Percentiles rank a stretch among this genome's conserved stretches.
Evolutionary conservation across 53 echinoderm and acorn worm species (phyloP).

Genomic region (Glandiceps talaboti): DNA sequence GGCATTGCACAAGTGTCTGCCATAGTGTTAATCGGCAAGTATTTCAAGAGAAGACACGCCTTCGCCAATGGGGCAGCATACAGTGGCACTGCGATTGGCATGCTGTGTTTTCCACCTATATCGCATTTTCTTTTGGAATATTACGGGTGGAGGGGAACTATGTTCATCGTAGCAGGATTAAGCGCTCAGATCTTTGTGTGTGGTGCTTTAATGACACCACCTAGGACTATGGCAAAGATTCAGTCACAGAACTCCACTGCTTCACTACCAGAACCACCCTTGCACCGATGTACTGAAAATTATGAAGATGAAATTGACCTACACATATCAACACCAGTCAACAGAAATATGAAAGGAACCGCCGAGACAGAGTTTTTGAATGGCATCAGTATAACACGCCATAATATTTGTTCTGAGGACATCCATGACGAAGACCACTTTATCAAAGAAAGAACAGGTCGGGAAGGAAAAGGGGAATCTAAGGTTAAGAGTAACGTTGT

Average conservation of each 20-base stretch:
- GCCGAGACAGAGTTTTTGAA: background rate
- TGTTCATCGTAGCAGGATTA: background rate
- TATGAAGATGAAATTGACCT: background rate
- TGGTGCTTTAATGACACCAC: background rate
- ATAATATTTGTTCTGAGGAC: no score
- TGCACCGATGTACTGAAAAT: background rate
- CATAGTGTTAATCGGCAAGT: background rate
- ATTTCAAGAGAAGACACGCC: background rate
- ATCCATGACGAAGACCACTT: background rate
- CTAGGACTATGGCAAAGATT: background rate
- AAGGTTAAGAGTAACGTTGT: no score
- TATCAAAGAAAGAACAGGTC: background rate
- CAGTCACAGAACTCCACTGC: background rate
- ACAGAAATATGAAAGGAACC: background rate
- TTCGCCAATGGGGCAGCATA: background rate
- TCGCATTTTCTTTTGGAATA: background rate
- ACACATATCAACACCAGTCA: no score
- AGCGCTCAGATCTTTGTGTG: background rate
- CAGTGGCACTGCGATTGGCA: background rate
- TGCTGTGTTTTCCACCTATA: background rate
- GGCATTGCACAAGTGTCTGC: background rate
- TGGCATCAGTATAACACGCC: background rate
- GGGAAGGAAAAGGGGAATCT: no score
- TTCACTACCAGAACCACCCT: background rate
- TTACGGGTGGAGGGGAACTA: background rate